phyloP scores from a whole-genome alignment of 2,888 invertebrate genomes.

The Chrysolina oricalcia region DNA sequence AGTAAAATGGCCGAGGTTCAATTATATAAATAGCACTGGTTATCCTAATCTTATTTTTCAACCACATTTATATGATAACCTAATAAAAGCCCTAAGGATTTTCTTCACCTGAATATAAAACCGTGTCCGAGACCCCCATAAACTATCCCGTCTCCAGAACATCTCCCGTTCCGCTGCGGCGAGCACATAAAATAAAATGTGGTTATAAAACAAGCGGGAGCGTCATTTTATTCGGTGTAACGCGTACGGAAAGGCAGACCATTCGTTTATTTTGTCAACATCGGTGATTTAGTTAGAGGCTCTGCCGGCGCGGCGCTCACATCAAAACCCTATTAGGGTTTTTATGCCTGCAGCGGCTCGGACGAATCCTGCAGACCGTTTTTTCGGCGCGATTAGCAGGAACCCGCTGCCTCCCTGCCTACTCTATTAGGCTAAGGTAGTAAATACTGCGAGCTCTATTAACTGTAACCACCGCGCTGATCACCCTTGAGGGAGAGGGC shows the following conservation, averaged over 20 bases:
- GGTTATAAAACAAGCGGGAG: conserved; percentile 61
- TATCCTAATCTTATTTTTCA: too few species aligned
- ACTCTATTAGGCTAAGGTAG: conserved; percentile 62
- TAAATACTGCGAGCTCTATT: conserved; percentile 64
- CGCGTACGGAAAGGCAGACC: conserved; percentile 57
- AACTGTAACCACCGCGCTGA: conserved; percentile 61
- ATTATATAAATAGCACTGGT: too few species aligned
- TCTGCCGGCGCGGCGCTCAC: conserved; percentile 54
- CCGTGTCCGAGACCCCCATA: neutral
- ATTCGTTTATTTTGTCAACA: conserved; percentile 64
- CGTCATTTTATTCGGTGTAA: conserved; percentile 58
- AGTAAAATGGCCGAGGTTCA: too few species aligned
- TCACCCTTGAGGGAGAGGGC: conserved; percentile 58
- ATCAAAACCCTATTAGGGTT: conserved; percentile 64
- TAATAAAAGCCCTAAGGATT: too few species aligned
- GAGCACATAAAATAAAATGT: conserved; percentile 56
- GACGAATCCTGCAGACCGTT: conserved; percentile 45
- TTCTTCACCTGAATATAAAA: neutral
- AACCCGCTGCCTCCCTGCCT: conserved; percentile 50
- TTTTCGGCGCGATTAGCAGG: conserved; percentile 33
- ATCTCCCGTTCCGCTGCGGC: conserved; percentile 5
- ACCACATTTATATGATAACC: too few species aligned
- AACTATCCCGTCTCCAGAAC: neutral
- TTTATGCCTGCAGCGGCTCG: conserved; percentile 59
- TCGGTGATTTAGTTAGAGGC: conserved; percentile 61